Evolutionary conservation across 1,140 invertebrate species (phyloP), one percentile per base, ranked within the genome.

Genomic region (Tigriopus japonicus): DNA sequence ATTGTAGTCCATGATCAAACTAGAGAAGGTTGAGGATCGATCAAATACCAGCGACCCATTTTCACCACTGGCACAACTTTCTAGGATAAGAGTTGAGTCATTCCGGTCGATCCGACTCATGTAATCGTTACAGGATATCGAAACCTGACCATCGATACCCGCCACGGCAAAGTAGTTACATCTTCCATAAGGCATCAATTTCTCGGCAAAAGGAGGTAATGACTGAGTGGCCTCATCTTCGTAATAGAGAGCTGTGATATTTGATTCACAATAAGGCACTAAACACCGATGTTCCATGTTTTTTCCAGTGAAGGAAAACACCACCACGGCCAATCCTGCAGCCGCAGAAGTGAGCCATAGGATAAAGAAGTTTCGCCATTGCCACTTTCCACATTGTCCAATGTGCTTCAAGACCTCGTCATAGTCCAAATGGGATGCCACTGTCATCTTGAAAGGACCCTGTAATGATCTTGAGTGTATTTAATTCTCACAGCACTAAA

Each of bases 301-400:
- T 3, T 41, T 41, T 6, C 49, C 59, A 2, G 59, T 61, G 59
- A 61, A 61, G 13, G 49, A 2, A 40, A 55, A 61, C 12, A 54
- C 51, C 13, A 61, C 59, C 2, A 61, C 59, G 14, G 59, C 59
- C 15, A 61, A 40, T 2, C 59, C 59, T 3, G 43, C 45, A n/a
- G 49, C 59, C 6, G 43, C 43, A 5, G 59, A 56, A 10, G 45
- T 35, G 3, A 61, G 49, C 59, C 59, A 61, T 21, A 61, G 15
- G 13, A 54, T 15, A 15, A 61, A 56, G 35, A 55, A 53, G 19
- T 23, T 54, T 49, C 35, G 19, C 21, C 15, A n/a, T 41, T 61
- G 59, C 23, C 28, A 61, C 2, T 15, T 24, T 12, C 59, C 59
- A 40, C 52, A 53, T 54, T 49, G 14, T 17, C 59, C 59, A 19